Conservation (phyloP, 2,888 invertebrate species). For the Mesorhabditis belari region DNA sequence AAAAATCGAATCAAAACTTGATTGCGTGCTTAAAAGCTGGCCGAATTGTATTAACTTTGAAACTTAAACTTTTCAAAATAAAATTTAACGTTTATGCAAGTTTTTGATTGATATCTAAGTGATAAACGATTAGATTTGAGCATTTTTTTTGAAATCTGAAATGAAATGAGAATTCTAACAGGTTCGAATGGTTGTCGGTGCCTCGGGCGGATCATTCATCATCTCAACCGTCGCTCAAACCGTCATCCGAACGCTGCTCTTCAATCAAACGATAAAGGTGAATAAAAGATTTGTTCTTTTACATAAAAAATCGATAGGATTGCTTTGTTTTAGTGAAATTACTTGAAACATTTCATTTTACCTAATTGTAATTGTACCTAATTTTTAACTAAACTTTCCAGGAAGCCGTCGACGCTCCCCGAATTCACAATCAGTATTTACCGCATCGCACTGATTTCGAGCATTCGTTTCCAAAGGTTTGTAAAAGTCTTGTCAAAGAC, state of each 20-base stretch:
- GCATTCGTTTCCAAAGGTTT: constrained; percentile 65
- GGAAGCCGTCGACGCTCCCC: constrained; percentile 60
- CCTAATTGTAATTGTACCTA: background rate
- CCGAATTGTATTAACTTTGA: too few relatives aligned
- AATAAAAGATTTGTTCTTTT: background rate
- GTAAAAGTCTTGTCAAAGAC: too few relatives aligned
- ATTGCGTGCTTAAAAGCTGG: too few relatives aligned
- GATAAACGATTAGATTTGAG: background rate
- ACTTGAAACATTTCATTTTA: background rate
- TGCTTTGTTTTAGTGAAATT: background rate
- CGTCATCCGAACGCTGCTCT: constrained; percentile 69
- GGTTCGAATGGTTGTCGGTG: constrained; percentile 70
- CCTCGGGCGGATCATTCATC: constrained; percentile 83
- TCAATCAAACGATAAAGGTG: constrained; percentile 67
- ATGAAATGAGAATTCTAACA: too few relatives aligned
- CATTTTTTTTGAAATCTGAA: background rate
- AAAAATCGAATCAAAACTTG: too few relatives aligned
- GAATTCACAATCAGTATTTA: constrained; percentile 49
- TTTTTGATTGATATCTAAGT: background rate
- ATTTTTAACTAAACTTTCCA: background rate
- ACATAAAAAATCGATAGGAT: background rate
- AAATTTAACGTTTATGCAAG: background rate
- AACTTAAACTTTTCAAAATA: background rate
- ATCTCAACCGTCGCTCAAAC: constrained; percentile 67
- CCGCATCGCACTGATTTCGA: constrained; percentile 70